phyloP scores from a whole-genome alignment of 2,797 vertebrate species.

The Fistularia commersonii region DNA sequence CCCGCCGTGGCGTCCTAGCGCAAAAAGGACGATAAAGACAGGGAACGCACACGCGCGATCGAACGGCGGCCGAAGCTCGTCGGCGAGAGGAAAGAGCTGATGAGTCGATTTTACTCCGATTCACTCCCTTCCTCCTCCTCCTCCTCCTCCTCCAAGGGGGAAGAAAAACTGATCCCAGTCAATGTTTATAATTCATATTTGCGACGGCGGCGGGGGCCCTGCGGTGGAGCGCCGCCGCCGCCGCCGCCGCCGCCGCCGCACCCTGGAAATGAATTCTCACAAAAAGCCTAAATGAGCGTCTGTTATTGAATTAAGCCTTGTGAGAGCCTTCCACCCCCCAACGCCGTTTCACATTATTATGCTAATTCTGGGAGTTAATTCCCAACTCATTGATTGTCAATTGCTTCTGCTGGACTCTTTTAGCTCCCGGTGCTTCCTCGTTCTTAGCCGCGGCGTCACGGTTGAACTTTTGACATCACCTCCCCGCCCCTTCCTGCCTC shows the following conservation, averaged over 20 bases:
- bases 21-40: slow-evolving; percentile 3
- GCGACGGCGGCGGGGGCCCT: slow-evolving; percentile 29
- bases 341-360: neutral
- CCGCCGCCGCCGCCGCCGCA: slow-evolving; percentile 3
- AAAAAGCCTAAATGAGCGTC: slow-evolving; percentile 24
- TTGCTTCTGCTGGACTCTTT: too few species aligned
- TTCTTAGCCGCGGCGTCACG: too few species aligned
- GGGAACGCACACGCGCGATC: slow-evolving; percentile 30
- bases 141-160: slow-evolving; percentile 24
- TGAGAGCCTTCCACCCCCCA: slow-evolving; percentile 8
- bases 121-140: slow-evolving; percentile 31
- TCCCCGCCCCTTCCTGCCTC: too few species aligned
- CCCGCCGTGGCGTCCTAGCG: slow-evolving; percentile 27
- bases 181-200: slow-evolving; percentile 55
- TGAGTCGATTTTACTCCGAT: slow-evolving; percentile 33
- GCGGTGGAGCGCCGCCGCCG: slow-evolving; percentile 8
- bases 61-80: slow-evolving; percentile 19
- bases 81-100: slow-evolving; percentile 1
- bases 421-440: too few species aligned
- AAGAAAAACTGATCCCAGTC: slow-evolving; percentile 29
- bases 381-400: too few species aligned
- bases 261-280: neutral
- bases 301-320: slow-evolving; percentile 30
- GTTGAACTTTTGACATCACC: too few species aligned
- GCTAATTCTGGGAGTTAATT: too few species aligned